Conservation (phyloP, 2,113 vertebrate genomes). For the Tetraodon nigroviridis region DNA sequence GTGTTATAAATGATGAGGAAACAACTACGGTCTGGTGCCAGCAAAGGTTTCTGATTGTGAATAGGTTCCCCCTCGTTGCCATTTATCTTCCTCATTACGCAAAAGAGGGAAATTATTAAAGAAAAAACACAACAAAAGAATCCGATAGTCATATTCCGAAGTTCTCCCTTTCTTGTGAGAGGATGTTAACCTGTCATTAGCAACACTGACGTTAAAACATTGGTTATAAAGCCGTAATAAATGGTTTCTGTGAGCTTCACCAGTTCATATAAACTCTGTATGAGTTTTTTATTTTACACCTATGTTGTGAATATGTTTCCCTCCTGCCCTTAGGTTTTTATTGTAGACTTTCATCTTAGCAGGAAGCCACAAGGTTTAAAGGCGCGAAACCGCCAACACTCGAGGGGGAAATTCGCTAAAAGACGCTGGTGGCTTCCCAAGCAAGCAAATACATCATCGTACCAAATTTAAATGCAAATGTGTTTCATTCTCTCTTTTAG, state of each 20-base stretch:
- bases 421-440: conserved; percentile 50
- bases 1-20: conserved; percentile 32
- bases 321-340: too few relatives aligned
- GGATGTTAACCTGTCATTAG: neutral
- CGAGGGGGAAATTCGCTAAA: conserved; percentile 43
- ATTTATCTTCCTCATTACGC: conserved; percentile 30
- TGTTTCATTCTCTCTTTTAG: conserved; percentile 1
- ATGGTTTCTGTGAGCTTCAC: too few relatives aligned
- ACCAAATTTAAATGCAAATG: conserved; percentile 12
- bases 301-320: too few relatives aligned
- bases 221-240: too few relatives aligned
- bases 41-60: conserved; percentile 2
- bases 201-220: neutral
- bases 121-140: neutral
- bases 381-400: conserved; percentile 57
- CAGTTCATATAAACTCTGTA: too few relatives aligned
- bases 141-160: neutral
- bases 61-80: conserved; percentile 22
- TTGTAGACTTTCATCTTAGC: too few relatives aligned
- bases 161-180: conserved; percentile 7
- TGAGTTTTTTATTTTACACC: too few relatives aligned
- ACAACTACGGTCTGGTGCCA: conserved; percentile 16
- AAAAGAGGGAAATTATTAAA: conserved; percentile 47
- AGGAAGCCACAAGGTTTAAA: conserved; percentile 21
- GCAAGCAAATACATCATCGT: conserved; percentile 33